A percentile compares a stretch with the other conserved stretches of the same genome.
phyloP scores from a whole-genome alignment of 2,113 vertebrate species.

The Labeo catla region DNA sequence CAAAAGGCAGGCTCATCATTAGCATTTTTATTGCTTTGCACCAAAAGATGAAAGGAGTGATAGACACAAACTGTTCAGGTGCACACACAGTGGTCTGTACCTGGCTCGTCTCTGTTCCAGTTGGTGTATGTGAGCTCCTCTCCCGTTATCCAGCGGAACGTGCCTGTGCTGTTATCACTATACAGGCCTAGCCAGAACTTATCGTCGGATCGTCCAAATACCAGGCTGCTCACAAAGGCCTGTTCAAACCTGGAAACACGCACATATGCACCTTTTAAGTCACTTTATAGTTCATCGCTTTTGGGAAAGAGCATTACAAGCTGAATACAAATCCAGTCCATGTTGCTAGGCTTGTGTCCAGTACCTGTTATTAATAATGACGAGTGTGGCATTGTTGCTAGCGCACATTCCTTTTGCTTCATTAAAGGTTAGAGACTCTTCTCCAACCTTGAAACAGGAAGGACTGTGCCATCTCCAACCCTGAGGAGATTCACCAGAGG shows the following conservation, averaged over 20 bases:
- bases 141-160: slow-evolving; percentile 88
- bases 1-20: slow-evolving; percentile 23
- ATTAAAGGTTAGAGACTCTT: slow-evolving; percentile 82
- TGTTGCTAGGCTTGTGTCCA: background rate
- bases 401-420: slow-evolving; percentile 85
- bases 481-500: slow-evolving; percentile 66
- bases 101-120: slow-evolving; percentile 95
- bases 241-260: slow-evolving; percentile 86
- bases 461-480: slow-evolving; percentile 98
- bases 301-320: background rate
- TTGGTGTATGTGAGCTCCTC: slow-evolving; percentile 90
- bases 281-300: background rate
- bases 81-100: slow-evolving; percentile 63
- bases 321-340: background rate
- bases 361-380: slow-evolving; percentile 89
- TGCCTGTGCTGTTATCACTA: slow-evolving; percentile 78
- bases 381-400: slow-evolving; percentile 77
- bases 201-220: slow-evolving; percentile 84
- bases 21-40: background rate
- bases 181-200: slow-evolving; percentile 90
- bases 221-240: slow-evolving; percentile 91
- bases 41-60: background rate
- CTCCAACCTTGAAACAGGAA: slow-evolving; percentile 91
- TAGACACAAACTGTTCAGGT: background rate
- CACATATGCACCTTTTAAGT: slow-evolving; percentile 3